Base-by-base conservation (phyloP, 35 echinoderm and acorn worm genomes). In the Diadema setosum region DNA sequence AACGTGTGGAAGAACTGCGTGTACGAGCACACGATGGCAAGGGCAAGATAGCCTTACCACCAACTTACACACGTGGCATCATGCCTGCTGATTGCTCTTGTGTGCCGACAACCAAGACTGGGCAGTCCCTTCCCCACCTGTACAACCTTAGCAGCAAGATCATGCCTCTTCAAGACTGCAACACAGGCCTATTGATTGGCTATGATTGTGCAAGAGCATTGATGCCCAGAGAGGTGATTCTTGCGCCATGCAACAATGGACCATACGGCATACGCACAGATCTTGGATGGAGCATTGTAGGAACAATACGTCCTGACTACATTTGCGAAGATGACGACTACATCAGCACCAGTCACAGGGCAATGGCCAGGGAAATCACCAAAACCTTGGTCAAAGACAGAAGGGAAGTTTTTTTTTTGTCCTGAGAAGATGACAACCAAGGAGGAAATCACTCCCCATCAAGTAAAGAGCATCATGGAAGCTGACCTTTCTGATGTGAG, bases 231-330 rank as follows among this genome's bases (percentile, higher is more conserved):
- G 76, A 82, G 31, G 85, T 88, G 6, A 88, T 93, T 34, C 74
- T 80, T 5, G 59, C 50, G 4, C 16, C 9, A 41, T 15, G 14
- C 23, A 29, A 39, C 5, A 36, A 83, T 82, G 73, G 58, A 15
- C 91, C 91, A 1, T 93, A 83, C 75, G 91, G 67, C 1, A 67
- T 78, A 21, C 74, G 39, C 65, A 92, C 90, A 15, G 90, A 82
- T 29, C 55, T 92, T 12, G 90, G 90, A 45, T 92, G 90, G 90
- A 70, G 90, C 24, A 87, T 92, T 35, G 90, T 92, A 7, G 90
- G 84, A 11, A 64, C 83, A 30, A 69, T 85, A 25, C 67, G 89
- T 42, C 49, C 86, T 27, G 58, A 26, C 23, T 20, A 59, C 16
- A 18, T 27, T 14, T 15, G 17, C 3, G 14, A 42, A 15, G 5